Base-by-base conservation (phyloP, 1,140 invertebrate genomes). In the Magallana angulata region DNA sequence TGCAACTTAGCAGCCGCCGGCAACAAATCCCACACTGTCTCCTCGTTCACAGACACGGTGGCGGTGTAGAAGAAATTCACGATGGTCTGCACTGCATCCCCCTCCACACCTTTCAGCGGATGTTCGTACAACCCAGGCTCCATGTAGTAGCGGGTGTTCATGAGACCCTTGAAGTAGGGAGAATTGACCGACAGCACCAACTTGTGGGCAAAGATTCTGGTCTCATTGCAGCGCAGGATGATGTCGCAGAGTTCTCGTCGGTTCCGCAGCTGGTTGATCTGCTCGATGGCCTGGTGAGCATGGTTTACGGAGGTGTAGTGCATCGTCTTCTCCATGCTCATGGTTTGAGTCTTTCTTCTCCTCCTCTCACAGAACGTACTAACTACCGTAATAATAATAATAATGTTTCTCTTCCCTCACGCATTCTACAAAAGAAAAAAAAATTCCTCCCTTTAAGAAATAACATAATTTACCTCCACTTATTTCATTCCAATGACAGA, bases 211-310 rank as follows among this genome's bases (percentile, higher is more conserved):
- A 96, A 96, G 91, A 98, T 97, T 9, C 96, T 36, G 59, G 97
- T 97, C 93, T 98, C 97, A 88, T 97, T 96, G 7, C 97, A 96
- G 76, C 96, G 95, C 76, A 98, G 95, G 16, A 97, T 96, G 0
- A 97, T 97, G 94, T 98, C 98, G 94, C 97, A 98, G 7, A 98
- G 96, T 89, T 97, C 95, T 93, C 97, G 96, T 85, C 96, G 96
- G 89, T 97, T 96, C 86, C 97, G 96, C 80, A 98, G 96, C 88
- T 90, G 90, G 87, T 92, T 93, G 88, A 92, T 91, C 18, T 89
- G 85, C 11, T 82, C 86, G 11, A 93, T 90, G 56, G 92, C 48
- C 76, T 87, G 90, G 76, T 90, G 86, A 16, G 92, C 90, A 84
- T 93, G 91, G 71, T 90, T 93, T 57, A 91, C 91, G 1, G 92